phyloP scores from a whole-genome alignment of 2,888 invertebrate species.

The Calameuta idolon region DNA sequence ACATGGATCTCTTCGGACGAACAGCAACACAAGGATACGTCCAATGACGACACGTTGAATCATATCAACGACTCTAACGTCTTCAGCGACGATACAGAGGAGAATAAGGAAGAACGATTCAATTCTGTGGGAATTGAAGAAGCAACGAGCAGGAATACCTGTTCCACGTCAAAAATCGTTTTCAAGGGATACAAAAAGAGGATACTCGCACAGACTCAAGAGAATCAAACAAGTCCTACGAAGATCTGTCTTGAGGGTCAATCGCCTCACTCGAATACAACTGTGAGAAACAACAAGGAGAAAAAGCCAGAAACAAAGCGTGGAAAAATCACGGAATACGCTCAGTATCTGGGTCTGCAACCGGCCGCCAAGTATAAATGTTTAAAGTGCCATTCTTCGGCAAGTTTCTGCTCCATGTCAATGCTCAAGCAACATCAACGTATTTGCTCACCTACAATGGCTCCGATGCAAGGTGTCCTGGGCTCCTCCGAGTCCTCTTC shows the following conservation, averaged over 20 bases:
- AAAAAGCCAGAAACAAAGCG: constrained; percentile 45
- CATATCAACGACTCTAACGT: constrained; percentile 24
- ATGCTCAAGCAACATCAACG: constrained; percentile 78
- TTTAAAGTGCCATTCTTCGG: constrained; percentile 76
- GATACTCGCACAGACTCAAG: constrained; percentile 53
- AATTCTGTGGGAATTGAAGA: constrained; percentile 31
- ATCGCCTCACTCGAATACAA: neutral
- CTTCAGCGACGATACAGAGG: constrained; percentile 26
- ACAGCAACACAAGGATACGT: constrained; percentile 12
- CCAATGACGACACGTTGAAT: constrained; percentile 27
- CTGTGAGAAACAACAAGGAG: constrained; percentile 34
- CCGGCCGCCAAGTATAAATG: constrained; percentile 81
- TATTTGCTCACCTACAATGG: constrained; percentile 69
- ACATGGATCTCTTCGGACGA: constrained; percentile 42
- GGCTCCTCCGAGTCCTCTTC: constrained; percentile 63
- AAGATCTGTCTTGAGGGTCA: neutral
- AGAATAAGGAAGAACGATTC: constrained; percentile 37
- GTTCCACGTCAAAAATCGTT: constrained; percentile 41
- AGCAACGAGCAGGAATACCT: constrained; percentile 32
- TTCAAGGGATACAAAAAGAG: constrained; percentile 60
- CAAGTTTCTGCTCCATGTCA: constrained; percentile 75
- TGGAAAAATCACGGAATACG: constrained; percentile 71
- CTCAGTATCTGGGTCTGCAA: constrained; percentile 76
- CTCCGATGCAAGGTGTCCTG: constrained; percentile 56
- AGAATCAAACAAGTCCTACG: constrained; percentile 28